A percentile compares a stretch with the other conserved stretches of the same genome.
Evolutionary conservation across 2,797 vertebrate species (phyloP).

Genomic region (Hemibagrus guttatus): DNA sequence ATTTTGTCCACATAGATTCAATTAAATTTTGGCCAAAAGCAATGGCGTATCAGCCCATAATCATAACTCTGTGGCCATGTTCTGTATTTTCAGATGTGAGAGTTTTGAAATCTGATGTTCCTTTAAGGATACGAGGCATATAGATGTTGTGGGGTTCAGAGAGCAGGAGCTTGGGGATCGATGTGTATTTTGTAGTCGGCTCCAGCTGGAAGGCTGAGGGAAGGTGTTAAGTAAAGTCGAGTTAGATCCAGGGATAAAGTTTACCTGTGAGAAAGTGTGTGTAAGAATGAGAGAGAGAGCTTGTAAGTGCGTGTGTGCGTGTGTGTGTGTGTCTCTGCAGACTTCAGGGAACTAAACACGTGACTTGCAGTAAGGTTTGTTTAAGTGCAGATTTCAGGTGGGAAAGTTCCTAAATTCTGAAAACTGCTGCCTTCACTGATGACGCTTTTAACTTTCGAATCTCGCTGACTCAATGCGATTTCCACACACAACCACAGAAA

Average conservation of each 20-base stretch:
- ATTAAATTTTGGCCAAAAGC: background rate
- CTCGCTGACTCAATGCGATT: slow-evolving; percentile 22
- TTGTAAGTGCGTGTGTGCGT: background rate
- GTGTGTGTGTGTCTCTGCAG: background rate
- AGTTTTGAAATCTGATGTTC: background rate
- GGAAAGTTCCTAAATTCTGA: slow-evolving; percentile 37
- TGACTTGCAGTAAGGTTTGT: slow-evolving; percentile 22
- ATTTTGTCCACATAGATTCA: background rate
- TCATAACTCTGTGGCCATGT: background rate
- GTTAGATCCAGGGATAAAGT: background rate
- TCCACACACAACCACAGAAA: slow-evolving; percentile 13
- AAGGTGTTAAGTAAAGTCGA: background rate
- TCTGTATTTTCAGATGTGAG: background rate
- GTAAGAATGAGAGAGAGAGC: too few relatives aligned
- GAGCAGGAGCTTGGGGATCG: slow-evolving; percentile 6
- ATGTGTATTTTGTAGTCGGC: slow-evolving; percentile 21
- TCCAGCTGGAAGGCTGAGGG: background rate
- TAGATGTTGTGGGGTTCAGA: background rate
- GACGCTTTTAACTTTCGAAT: slow-evolving; percentile 13
- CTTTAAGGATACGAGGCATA: slow-evolving; percentile 28
- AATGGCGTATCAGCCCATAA: too few relatives aligned
- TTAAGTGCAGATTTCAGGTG: background rate
- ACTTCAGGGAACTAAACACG: background rate
- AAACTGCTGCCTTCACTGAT: background rate
- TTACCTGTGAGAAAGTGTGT: too few relatives aligned